These are phyloP conservation scores for Coenobita brevimanus DNA, from an alignment of 1,140 invertebrate genomes.

Conservation along the genomic window DNA sequence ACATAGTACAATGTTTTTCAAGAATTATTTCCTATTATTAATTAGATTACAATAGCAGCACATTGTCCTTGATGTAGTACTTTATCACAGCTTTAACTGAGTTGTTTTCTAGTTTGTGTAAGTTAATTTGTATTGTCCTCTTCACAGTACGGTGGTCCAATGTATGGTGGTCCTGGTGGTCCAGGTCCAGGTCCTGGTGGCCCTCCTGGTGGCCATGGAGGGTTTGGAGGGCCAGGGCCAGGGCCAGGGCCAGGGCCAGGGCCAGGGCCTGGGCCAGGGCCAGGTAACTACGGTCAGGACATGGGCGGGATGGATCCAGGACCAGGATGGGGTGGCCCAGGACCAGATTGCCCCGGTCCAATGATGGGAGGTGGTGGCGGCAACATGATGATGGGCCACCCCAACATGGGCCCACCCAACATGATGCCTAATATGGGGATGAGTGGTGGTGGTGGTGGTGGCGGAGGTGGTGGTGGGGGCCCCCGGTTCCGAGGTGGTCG, in stretches of 20 bases:
- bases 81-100: not conserved
- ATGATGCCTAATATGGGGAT: slow-evolving; percentile 57
- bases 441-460: not conserved
- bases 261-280: slow-evolving; percentile 8
- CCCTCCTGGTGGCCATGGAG: slow-evolving; percentile 20
- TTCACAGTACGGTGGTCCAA: slow-evolving; percentile 37
- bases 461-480: not conserved
- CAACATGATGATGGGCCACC: slow-evolving; percentile 50
- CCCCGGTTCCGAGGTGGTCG: slow-evolving; percentile 6
- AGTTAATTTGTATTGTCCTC: not conserved
- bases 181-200: slow-evolving; percentile 9
- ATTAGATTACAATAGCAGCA: not conserved
- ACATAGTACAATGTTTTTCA: too few species aligned
- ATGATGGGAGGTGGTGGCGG: slow-evolving; percentile 46
- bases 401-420: slow-evolving; percentile 37
- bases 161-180: slow-evolving; percentile 23
- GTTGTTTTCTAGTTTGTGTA: not conserved
- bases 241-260: slow-evolving; percentile 10
- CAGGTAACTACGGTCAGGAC: slow-evolving; percentile 18
- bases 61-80: not conserved
- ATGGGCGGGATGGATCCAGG: slow-evolving; percentile 29
- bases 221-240: not conserved
- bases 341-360: slow-evolving; percentile 39
- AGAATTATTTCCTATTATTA: too few species aligned
- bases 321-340: slow-evolving; percentile 45